Evolutionary conservation across 35 echinoderm and acorn worm species (phyloP), one percentile per base, ranked within the genome.

Genomic region (Apostichopus japonicus): DNA sequence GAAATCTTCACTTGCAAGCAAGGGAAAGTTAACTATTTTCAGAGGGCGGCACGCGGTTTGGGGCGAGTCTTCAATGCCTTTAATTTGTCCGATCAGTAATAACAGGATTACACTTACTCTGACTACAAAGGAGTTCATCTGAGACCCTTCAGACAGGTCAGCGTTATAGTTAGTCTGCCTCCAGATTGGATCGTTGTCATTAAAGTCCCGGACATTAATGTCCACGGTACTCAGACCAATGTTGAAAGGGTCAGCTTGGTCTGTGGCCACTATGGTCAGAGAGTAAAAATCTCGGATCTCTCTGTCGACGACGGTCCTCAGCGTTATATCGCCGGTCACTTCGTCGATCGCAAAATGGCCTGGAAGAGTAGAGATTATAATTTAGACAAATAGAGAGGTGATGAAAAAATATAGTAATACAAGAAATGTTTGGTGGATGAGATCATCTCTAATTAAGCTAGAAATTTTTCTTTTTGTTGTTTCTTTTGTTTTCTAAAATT

Each of bases 131-230:
- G 91, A 76, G 25, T 93, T 72, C 9, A 53, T 27, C 27, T 70
- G 51, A 59, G 65, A 10, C 19, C 92, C 90, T 77, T 95, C 94
- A 0, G 72, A 79, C 13, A 98, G 23, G 55, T 80, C 67, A 2
- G 67, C 71, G 7, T 59, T 53, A n/a, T 98, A 98, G 17, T 13
- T 77, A 14, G 79, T 87, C 17, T 71, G 88, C 72, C 56, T 84
- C 92, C 94, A 98, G 17, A 92, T 72, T 23, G 96, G 96, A 16
- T 86, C 83, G 55, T 98, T 98, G 59, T 98, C 96, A 23, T 98
- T 98, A 59, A 86, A 92, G 67, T 98, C 96, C 55, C 54, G 56
- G 4, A 98, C 94, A 24, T 82, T 56, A 19, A 98, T 87, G 6
- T 63, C 77, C 24, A 98, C 83, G 2, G 72, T 76, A 24, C 92